Base-by-base conservation (phyloP, 2,113 vertebrate species). In the Petrocephalus microphthalmus region DNA sequence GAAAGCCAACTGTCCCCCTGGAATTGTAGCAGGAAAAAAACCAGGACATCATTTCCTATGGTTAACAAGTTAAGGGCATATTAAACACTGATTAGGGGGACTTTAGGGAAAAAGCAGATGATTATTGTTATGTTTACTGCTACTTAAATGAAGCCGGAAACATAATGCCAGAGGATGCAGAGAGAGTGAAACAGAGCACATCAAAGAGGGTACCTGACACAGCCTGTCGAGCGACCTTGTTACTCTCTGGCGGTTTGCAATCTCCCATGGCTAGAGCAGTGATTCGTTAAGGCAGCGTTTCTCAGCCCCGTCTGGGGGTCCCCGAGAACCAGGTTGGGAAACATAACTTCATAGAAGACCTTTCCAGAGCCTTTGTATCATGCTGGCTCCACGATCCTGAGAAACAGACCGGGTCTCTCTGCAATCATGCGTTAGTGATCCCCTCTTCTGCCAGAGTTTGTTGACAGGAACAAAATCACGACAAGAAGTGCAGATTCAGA, bases 21-120 rank as follows among this genome's bases (percentile, higher is more conserved):
- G 22, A 83, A n/a, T 22, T 83, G 78, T 0, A 4, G 1, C 49
- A 19, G 78, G 1, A 74, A 37, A 19, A 74, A 74, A 52, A 71
- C 64, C 52, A 53, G n/a, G 13, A 53, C 51, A 85, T 56, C 51
- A 85, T 85, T 85, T 56, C n/a, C 25, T 54, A 33, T 85, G 25
- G 51, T 53, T 54, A 19, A 54, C 84, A 85, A 56, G 52, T 85
- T 85, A 85, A 85, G 29, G 52, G 25, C n/a, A 85, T 85, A 52
- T 85, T 85, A 85, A 85, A 52, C 81, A 83, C 45, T 83, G 8
- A 45, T 47, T 45, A 49, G 47, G 81, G 20, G 45, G 15, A 49
- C 45, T 83, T 45, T 25, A n/a, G 42, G 42, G 5, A 7, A 49
- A 83, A 83, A 83, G 37, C 45, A 83, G 19, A 42, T 5, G 1